Evolutionary conservation across 2,113 vertebrate genomes (phyloP).

Genomic region (Lates calcarifer): DNA sequence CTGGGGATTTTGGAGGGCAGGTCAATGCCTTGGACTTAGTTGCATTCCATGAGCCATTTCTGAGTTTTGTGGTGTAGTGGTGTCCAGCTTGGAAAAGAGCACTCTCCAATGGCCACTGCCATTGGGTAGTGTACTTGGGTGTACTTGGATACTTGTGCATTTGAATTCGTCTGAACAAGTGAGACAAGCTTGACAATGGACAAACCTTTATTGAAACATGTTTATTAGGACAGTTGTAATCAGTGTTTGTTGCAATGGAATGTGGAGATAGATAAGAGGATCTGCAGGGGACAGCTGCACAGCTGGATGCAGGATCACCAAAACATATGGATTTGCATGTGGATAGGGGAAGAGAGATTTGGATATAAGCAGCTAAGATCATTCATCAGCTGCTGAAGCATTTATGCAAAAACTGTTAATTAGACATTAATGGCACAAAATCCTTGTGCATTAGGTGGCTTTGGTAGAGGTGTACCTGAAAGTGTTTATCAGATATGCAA

Average conservation of each 20-base stretch:
- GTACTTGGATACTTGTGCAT: no score
- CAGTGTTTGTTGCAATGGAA: background rate
- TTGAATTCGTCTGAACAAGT: no score
- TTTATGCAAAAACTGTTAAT: background rate
- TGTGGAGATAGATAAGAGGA: background rate
- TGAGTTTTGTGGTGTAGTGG: no score
- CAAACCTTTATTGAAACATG: background rate
- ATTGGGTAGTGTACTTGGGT: no score
- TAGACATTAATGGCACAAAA: background rate
- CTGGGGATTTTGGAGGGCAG: no score
- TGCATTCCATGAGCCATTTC: no score
- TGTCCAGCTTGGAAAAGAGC: no score
- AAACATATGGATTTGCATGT: conserved; percentile 19
- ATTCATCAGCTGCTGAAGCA: background rate
- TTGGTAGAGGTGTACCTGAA: no score
- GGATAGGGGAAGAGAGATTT: background rate
- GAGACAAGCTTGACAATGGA: background rate
- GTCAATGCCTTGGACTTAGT: no score
- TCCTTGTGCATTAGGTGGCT: no score
- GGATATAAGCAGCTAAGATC: background rate
- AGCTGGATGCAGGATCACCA: background rate
- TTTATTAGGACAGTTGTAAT: background rate
- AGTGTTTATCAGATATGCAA: no score
- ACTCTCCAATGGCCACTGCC: no score
- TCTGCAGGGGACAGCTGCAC: conserved; percentile 24